phyloP scores from a whole-genome alignment of 2,888 invertebrate genomes.

The Villa cingulata region DNA sequence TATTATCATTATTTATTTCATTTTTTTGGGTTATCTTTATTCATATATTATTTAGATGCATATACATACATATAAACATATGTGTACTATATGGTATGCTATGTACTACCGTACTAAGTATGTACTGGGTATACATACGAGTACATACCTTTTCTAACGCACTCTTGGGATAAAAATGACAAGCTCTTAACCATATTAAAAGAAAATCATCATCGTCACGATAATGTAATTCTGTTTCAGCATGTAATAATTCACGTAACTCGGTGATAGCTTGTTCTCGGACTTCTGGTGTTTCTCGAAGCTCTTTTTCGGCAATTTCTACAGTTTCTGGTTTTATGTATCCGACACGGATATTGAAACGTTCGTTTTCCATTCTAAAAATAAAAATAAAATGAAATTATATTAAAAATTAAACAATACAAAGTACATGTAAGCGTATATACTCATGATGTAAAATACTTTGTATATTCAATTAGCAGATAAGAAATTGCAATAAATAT shows the following conservation, averaged over 20 bases:
- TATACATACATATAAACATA: too few species aligned
- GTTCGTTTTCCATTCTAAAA: conserved; percentile 29
- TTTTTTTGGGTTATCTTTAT: not conserved
- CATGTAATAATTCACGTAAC: conserved; percentile 50
- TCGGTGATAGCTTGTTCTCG: conserved; percentile 44
- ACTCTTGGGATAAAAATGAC: conserved; percentile 72
- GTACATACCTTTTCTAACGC: conserved; percentile 55
- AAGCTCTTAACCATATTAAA: conserved; percentile 63
- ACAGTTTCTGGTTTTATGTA: conserved; percentile 45
- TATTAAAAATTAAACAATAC: too few species aligned
- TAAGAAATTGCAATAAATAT: too few species aligned
- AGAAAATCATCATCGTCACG: conserved; percentile 65
- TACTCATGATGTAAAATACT: too few species aligned
- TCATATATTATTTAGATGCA: too few species aligned
- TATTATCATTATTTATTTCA: too few species aligned
- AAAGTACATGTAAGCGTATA: too few species aligned
- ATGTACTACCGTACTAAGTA: too few species aligned
- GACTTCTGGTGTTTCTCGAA: conserved; percentile 59
- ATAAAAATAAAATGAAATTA: not conserved
- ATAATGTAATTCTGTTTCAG: conserved; percentile 50
- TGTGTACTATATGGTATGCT: too few species aligned
- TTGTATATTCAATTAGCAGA: too few species aligned
- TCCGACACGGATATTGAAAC: conserved; percentile 45
- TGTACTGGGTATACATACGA: too few species aligned
- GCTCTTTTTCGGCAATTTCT: conserved; percentile 47